A percentile compares a stretch with the other conserved stretches of the same genome.
phyloP scores from a whole-genome alignment of 2,888 invertebrate species.

The Ischnura elegans region DNA sequence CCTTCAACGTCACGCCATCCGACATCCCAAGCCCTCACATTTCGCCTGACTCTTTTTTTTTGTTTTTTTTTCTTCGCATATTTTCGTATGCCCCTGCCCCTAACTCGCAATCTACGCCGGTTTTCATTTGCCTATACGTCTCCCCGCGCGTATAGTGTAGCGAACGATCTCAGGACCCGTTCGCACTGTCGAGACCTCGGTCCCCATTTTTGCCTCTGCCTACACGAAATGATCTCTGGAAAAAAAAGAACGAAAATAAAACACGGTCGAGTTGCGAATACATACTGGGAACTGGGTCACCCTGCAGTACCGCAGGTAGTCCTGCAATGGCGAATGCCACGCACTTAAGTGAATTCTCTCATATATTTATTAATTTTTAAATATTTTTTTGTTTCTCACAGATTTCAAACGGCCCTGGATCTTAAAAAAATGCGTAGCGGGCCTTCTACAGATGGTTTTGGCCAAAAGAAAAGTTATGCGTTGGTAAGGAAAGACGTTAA shows the following conservation, averaged over 20 bases:
- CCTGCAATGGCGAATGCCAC: neutral
- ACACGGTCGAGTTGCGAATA: neutral
- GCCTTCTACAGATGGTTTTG: neutral
- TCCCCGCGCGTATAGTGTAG: neutral
- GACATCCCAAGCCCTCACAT: neutral
- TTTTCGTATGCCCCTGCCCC: no score
- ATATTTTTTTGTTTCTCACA: neutral
- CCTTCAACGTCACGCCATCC: neutral
- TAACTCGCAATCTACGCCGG: neutral
- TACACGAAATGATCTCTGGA: neutral
- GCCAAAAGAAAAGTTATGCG: neutral
- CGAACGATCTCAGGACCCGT: neutral
- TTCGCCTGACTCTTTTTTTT: neutral
- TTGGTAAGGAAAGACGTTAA: neutral
- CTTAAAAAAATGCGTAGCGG: neutral
- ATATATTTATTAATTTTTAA: no score
- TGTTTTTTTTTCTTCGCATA: neutral
- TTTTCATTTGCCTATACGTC: slow-evolving; percentile 6
- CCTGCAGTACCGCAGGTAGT: neutral
- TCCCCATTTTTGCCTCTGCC: neutral
- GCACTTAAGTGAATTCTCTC: neutral
- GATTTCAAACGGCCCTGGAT: neutral
- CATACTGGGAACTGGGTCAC: slow-evolving; percentile 1
- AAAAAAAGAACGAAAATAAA: neutral
- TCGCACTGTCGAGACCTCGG: no score